Evolutionary conservation across 1,140 invertebrate genomes (phyloP).

Genomic region (Nylanderia fulva): DNA sequence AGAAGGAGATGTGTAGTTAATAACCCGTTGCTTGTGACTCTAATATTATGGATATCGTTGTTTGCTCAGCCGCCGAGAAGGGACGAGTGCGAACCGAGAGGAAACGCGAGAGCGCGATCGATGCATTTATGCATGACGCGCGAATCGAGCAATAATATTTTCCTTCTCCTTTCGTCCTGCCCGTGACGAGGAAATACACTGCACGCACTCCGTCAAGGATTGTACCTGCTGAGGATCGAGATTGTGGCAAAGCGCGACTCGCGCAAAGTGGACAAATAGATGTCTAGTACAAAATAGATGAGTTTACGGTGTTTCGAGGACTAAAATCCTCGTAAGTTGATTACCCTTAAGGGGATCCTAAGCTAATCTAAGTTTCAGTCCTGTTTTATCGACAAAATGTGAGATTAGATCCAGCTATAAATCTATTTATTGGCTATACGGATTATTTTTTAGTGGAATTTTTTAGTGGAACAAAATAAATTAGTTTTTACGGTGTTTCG

Average conservation of each 20-base stretch:
- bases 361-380: no score
- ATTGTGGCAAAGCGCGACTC: background rate
- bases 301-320: background rate
- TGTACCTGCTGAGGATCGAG: background rate
- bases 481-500: no score
- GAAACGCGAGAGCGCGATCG: conserved; percentile 71
- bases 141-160: conserved; percentile 79
- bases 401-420: no score
- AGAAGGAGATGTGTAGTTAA: conserved; percentile 61
- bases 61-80: conserved; percentile 72
- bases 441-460: no score
- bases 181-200: conserved; percentile 24
- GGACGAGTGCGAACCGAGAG: conserved; percentile 59
- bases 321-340: no score
- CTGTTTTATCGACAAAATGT: no score
- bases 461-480: no score
- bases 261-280: conserved; percentile 57
- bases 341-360: no score
- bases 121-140: conserved; percentile 79
- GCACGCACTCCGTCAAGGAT: conserved; percentile 44
- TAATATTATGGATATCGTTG: conserved; percentile 76
- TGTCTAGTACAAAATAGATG: background rate
- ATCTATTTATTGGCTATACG: no score
- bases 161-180: conserved; percentile 72
- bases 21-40: conserved; percentile 74